Percentiles rank a stretch among this genome's conserved stretches.
These are phyloP conservation scores for Cryptoprocta ferox DNA, from an alignment of 2,797 vertebrate genomes.

Conservation along the genomic window DNA sequence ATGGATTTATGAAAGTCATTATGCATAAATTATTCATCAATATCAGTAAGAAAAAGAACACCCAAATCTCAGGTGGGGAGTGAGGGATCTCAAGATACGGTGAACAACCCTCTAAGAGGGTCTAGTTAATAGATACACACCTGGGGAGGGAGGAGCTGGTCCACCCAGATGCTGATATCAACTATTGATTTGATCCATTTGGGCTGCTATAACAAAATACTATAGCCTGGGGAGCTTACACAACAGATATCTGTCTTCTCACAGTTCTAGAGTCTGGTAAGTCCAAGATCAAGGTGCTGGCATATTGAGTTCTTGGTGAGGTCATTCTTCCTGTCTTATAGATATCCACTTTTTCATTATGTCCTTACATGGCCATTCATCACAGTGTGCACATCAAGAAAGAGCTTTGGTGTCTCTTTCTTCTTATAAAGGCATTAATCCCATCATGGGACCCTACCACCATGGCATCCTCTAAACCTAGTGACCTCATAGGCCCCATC, in stretches of 20 bases:
- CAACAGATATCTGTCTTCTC: not conserved
- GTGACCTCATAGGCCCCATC: not conserved
- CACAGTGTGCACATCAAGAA: not conserved
- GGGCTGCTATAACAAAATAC: not conserved
- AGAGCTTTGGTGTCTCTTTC: not conserved
- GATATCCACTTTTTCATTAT: not conserved
- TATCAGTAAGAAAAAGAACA: not conserved
- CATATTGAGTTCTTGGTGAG: not conserved
- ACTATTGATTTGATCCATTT: not conserved
- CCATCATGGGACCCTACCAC: not conserved
- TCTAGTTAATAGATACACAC: not conserved
- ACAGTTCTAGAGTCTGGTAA: not conserved
- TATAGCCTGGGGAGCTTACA: not conserved
- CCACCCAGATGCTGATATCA: not conserved
- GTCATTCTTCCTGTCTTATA: not conserved
- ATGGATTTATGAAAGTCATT: not conserved
- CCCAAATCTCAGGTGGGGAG: not conserved
- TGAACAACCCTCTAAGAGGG: not conserved
- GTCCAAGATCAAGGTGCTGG: not conserved
- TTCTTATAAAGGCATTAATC: not conserved
- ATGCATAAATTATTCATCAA: not conserved
- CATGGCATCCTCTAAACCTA: not conserved
- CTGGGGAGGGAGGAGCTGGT: rapidly evolving
- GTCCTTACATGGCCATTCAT: not conserved
- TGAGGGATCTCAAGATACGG: not conserved